Evolutionary conservation across 2,888 invertebrate genomes (phyloP).

Genomic region (Branchellion lobata): DNA sequence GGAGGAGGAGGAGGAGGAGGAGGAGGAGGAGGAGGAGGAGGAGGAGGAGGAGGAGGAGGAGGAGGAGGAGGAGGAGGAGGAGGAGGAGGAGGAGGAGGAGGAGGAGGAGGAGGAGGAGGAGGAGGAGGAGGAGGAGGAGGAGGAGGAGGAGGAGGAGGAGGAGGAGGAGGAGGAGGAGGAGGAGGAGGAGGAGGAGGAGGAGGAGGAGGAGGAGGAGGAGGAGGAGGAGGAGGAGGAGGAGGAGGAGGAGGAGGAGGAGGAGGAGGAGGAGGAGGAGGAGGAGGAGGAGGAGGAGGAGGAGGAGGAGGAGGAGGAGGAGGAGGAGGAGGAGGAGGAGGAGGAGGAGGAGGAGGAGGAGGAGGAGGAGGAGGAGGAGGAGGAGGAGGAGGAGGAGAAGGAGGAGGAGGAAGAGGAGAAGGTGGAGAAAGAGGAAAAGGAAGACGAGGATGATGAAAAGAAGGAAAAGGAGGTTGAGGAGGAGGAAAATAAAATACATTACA

Average conservation of each 20-base stretch:
- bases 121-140: background rate
- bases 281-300: slow-evolving; percentile 2
- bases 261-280: background rate
- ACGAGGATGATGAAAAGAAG: too few species aligned
- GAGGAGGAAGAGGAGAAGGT: background rate
- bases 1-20: background rate
- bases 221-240: background rate
- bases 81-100: background rate
- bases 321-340: background rate
- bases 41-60: background rate
- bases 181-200: background rate
- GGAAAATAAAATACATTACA: background rate
- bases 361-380: background rate
- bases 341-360: background rate
- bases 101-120: background rate
- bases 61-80: background rate
- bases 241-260: background rate
- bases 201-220: background rate
- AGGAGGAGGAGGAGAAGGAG: background rate
- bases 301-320: background rate
- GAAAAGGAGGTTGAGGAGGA: too few species aligned
- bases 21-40: slow-evolving; percentile 7
- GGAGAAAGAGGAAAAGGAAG: too few species aligned
- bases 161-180: background rate
- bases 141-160: background rate